Conservation (phyloP, 1,140 invertebrate genomes). For the Lepidurus couesii region DNA sequence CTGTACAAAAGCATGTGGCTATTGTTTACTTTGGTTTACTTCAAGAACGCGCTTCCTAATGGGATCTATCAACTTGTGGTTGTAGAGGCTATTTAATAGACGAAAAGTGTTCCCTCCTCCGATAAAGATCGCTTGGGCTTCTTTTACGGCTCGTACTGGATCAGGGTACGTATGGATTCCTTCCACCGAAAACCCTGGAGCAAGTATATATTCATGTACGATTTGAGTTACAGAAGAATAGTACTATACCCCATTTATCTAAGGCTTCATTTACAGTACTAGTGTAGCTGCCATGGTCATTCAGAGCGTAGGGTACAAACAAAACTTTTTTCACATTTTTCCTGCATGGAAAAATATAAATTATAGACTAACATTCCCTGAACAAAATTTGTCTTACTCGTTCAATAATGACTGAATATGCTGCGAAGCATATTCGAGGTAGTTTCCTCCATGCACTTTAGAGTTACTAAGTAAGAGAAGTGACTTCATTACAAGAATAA, state of each 20-base stretch:
- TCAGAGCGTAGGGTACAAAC: conserved; percentile 70
- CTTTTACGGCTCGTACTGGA: conserved; percentile 52
- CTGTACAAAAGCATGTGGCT: conserved; percentile 31
- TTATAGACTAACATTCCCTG: conserved; percentile 33
- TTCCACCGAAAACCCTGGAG: conserved; percentile 51
- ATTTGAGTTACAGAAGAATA: conserved; percentile 30
- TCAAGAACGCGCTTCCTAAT: conserved; percentile 58
- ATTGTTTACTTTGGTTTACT: conserved; percentile 37
- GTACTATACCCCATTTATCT: conserved; percentile 53
- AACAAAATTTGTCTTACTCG: conserved; percentile 48
- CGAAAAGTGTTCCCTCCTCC: conserved; percentile 75
- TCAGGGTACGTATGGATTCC: conserved; percentile 57
- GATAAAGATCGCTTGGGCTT: conserved; percentile 64
- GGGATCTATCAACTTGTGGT: conserved; percentile 57
- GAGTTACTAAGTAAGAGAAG: conserved; percentile 64
- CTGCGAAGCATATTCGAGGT: conserved; percentile 60
- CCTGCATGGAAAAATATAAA: conserved; percentile 46
- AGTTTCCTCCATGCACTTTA: conserved; percentile 57
- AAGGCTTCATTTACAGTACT: conserved; percentile 56
- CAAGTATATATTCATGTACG: conserved; percentile 29
- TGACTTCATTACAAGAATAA: conserved; percentile 44
- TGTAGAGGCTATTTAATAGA: conserved; percentile 63
- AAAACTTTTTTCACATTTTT: conserved; percentile 59
- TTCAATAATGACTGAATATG: conserved; percentile 57
- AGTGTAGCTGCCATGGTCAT: conserved; percentile 61